Evolutionary conservation across 2,888 invertebrate genomes (phyloP).

Genomic region (Drosophila ochracea): DNA sequence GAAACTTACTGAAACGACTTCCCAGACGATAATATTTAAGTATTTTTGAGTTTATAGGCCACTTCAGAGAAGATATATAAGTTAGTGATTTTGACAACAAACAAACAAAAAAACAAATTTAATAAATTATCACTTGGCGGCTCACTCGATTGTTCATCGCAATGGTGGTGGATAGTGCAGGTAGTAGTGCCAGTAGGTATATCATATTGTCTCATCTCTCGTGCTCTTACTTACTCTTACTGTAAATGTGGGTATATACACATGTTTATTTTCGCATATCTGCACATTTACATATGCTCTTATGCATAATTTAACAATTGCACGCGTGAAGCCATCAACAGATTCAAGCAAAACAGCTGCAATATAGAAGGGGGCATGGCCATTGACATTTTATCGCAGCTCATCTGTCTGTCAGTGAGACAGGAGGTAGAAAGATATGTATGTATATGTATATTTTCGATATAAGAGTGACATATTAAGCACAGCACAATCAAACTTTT

Average conservation of each 20-base stretch:
- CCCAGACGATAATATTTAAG: background rate
- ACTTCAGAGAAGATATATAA: conserved; percentile 20
- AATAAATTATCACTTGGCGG: conserved; percentile 26
- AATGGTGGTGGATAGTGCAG: conserved; percentile 4
- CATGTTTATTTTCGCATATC: background rate
- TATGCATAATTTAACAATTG: conserved; percentile 65
- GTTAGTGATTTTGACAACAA: conserved; percentile 14
- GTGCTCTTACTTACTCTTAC: background rate
- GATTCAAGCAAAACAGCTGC: conserved; percentile 33
- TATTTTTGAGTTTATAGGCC: background rate
- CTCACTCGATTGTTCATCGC: background rate
- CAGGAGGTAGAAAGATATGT: background rate
- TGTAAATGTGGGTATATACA: background rate
- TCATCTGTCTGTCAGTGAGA: conserved; percentile 1
- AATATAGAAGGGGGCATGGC: background rate
- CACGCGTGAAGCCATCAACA: conserved; percentile 58
- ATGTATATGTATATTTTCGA: background rate
- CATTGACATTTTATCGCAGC: conserved; percentile 3
- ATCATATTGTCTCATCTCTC: background rate
- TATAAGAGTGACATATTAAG: too few relatives aligned
- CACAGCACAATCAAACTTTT: background rate
- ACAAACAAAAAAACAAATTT: conserved; percentile 7
- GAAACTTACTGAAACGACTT: conserved; percentile 2
- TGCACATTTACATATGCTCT: conserved; percentile 39
- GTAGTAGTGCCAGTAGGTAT: conserved; percentile 33